A percentile compares a stretch with the other conserved stretches of the same genome.
Conservation (phyloP, 2,888 invertebrate genomes). For the Mystacides longicornis region DNA sequence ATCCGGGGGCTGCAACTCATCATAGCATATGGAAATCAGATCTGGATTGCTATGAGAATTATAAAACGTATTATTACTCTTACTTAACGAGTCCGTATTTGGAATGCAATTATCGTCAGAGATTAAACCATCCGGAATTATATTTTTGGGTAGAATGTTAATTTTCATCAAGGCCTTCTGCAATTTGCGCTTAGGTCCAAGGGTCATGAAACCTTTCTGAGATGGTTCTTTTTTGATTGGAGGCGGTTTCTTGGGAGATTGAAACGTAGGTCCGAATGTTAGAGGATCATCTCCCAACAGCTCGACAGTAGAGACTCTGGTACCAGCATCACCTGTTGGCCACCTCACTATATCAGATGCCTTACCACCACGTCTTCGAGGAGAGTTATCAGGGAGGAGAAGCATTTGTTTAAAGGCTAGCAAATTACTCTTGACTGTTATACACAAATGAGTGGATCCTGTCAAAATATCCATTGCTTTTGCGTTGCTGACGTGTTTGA, state of each 20-base stretch:
- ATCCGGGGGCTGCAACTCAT: constrained; percentile 71
- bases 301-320: constrained; percentile 74
- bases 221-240: constrained; percentile 55
- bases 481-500: constrained; percentile 86
- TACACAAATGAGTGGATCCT: constrained; percentile 90
- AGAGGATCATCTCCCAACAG: constrained; percentile 44
- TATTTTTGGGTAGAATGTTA: constrained; percentile 82
- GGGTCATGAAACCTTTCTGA: constrained; percentile 80
- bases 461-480: constrained; percentile 89
- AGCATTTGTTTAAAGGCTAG: constrained; percentile 70
- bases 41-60: constrained; percentile 88
- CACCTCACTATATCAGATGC: constrained; percentile 60
- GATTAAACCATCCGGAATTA: constrained; percentile 60
- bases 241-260: constrained; percentile 50
- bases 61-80: constrained; percentile 53
- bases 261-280: constrained; percentile 36
- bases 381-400: constrained; percentile 69
- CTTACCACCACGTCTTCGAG: constrained; percentile 60
- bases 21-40: constrained; percentile 73
- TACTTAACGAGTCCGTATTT: constrained; percentile 49
- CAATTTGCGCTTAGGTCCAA: constrained; percentile 76
- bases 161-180: constrained; percentile 83
- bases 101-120: constrained; percentile 58
- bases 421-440: constrained; percentile 95
- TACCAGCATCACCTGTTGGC: constrained; percentile 58